These are phyloP conservation scores for Paracentrotus lividus DNA, from an alignment of 53 echinoderm and acorn worm species.

Conservation along the genomic window DNA sequence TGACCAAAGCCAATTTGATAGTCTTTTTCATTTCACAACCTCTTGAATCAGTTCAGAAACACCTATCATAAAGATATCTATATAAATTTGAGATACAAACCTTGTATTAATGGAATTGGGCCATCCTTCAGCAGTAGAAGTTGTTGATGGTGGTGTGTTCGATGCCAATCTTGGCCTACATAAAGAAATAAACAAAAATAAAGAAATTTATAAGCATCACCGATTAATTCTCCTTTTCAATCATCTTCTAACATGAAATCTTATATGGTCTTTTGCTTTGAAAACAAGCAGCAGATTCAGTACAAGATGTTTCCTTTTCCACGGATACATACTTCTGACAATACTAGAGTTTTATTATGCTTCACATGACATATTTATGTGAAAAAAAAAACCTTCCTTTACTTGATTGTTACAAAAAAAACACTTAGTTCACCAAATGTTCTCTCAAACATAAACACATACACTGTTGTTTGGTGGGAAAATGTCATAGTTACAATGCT, in stretches of 20 bases:
- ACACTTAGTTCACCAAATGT: background rate
- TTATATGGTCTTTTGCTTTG: too few species aligned
- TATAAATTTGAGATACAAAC: background rate
- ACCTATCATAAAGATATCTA: background rate
- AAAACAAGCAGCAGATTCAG: background rate
- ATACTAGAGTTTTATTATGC: background rate
- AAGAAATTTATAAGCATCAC: background rate
- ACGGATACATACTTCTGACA: background rate
- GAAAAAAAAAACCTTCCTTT: too few species aligned
- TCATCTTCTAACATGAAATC: background rate
- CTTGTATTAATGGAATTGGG: conserved; percentile 57
- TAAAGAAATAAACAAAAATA: background rate
- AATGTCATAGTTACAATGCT: background rate
- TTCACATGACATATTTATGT: background rate
- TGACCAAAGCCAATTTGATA: background rate
- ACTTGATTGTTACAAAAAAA: too few species aligned
- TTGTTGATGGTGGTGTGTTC: conserved; percentile 26
- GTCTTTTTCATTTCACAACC: background rate
- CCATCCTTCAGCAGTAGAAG: conserved; percentile 52
- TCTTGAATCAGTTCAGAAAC: background rate
- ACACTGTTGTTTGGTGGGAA: background rate
- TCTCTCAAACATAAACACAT: background rate
- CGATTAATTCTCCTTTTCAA: background rate
- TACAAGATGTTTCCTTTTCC: background rate
- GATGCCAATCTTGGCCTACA: conserved; percentile 58